Evolutionary conservation across 2,888 invertebrate species (phyloP).

Genomic region (Thysanoteuthis rhombus): DNA sequence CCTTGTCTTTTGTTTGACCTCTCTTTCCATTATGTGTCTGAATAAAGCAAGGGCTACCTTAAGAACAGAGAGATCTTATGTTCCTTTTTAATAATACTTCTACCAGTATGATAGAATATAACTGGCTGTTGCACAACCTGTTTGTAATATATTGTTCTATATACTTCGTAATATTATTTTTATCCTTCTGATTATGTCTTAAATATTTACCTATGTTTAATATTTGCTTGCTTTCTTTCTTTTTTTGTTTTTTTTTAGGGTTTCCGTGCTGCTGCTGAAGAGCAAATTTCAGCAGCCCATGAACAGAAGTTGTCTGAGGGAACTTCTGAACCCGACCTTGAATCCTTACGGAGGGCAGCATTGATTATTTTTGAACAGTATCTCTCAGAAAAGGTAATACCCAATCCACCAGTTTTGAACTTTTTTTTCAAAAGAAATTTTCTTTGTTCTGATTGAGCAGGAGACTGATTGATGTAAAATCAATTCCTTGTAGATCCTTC

Average conservation of each 20-base stretch:
- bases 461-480: background rate
- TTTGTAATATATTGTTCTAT: too few species aligned
- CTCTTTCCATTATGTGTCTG: too few species aligned
- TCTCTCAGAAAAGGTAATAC: constrained; percentile 75
- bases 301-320: constrained; percentile 44
- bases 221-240: background rate
- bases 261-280: constrained; percentile 76
- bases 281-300: constrained; percentile 72
- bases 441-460: background rate
- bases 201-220: too few species aligned
- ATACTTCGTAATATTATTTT: too few species aligned
- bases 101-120: too few species aligned
- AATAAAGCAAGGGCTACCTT: too few species aligned
- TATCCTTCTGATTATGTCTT: too few species aligned
- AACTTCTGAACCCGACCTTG: constrained; percentile 58
- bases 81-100: too few species aligned
- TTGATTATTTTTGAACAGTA: constrained; percentile 81
- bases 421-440: too few species aligned
- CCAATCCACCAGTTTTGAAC: background rate
- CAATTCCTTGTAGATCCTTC: background rate
- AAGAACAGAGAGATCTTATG: too few species aligned
- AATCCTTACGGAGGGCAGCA: constrained; percentile 75
- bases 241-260: constrained; percentile 55
- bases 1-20: too few species aligned
- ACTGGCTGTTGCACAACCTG: too few species aligned